Base-by-base conservation (phyloP, 2,888 invertebrate genomes). In the Merodon equestris region DNA sequence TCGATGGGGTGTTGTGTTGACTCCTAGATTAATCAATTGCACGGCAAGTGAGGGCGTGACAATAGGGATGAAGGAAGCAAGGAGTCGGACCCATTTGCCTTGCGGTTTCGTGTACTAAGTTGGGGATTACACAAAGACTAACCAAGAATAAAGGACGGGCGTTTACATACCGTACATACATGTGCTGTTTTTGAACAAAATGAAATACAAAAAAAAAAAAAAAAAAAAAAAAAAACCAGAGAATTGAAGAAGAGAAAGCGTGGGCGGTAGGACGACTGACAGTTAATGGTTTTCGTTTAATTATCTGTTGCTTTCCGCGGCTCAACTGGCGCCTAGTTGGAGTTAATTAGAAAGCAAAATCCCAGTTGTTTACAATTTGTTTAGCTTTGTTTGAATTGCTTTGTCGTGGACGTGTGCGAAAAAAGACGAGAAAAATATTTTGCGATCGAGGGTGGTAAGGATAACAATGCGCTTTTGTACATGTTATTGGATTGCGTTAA, bases 1-100 rank as follows among this genome's bases (percentile, higher is more conserved):
- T 67, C 71, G 60, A 71, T 51, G 77, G 63, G 67, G 67, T 27
- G 27, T 57, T 72, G 57, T 63, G 27, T 27, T 73, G 61, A 61
- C 57, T 67, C 47, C 72, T 44, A 63, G 63, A 77, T 77, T 73
- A 72, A 77, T 77, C 77, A 77, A 73, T 72, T 73, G 67, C 17
- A 40, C 45, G 38, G 36, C 34, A 40, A 42, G 17, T 12, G 18
- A 45, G 19, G 45, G 45, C 48, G 19, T 17, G 56, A 4, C 27
- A 27, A 27, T 27, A 27, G 27, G 27, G 27, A 27, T 27, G 27
- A 27, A 27, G 27, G 3, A 7, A 27, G 3, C 2, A 7, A 27
- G 7, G 44, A 36, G 14, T 12, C 13, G 57, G 54, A 61, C 61
- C 72, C 61, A 77, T 72, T 67, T 54, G 61, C 27, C 47, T 63